Percentiles rank a stretch among this genome's conserved stretches.
phyloP scores from a whole-genome alignment of 2,113 vertebrate species.

The Clarias batrachus region DNA sequence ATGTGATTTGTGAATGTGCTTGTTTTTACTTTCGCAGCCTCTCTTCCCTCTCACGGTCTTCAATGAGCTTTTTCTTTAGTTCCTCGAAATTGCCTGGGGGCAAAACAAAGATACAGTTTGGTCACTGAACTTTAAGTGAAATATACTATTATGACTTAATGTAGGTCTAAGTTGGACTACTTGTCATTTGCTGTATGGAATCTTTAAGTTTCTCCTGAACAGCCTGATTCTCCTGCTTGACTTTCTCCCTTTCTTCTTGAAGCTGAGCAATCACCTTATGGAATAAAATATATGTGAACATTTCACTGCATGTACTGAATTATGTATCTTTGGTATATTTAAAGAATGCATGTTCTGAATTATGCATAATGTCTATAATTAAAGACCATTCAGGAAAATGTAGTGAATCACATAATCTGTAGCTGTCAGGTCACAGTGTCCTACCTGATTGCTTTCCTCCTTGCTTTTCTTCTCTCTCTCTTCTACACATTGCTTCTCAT shows the following conservation, averaged over 20 bases:
- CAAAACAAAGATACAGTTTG: slow-evolving; percentile 46
- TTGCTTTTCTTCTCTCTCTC: slow-evolving; percentile 76
- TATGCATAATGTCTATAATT: not conserved
- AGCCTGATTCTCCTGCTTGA: slow-evolving; percentile 75
- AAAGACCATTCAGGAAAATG: not conserved
- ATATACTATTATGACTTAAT: not conserved
- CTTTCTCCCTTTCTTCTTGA: slow-evolving; percentile 71
- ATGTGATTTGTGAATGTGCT: not conserved
- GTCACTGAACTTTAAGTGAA: not conserved
- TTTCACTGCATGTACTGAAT: not conserved
- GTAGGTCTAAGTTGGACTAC: slow-evolving; percentile 61
- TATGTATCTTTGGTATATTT: not conserved
- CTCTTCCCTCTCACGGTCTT: slow-evolving; percentile 83
- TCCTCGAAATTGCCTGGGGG: slow-evolving; percentile 84
- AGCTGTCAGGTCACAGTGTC: not conserved
- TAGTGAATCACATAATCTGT: slow-evolving; percentile 3
- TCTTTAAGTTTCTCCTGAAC: slow-evolving; percentile 74
- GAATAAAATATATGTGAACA: not conserved
- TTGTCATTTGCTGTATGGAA: slow-evolving; percentile 78
- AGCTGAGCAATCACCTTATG: slow-evolving; percentile 68
- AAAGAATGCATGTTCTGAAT: not conserved
- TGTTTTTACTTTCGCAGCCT: slow-evolving; percentile 81
- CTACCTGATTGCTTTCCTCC: slow-evolving; percentile 78
- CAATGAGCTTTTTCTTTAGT: slow-evolving; percentile 78
- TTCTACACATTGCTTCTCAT: slow-evolving; percentile 73